These are phyloP conservation scores for Emydocephalus ijimae DNA, from an alignment of 2,113 vertebrate species.

Conservation along the genomic window DNA sequence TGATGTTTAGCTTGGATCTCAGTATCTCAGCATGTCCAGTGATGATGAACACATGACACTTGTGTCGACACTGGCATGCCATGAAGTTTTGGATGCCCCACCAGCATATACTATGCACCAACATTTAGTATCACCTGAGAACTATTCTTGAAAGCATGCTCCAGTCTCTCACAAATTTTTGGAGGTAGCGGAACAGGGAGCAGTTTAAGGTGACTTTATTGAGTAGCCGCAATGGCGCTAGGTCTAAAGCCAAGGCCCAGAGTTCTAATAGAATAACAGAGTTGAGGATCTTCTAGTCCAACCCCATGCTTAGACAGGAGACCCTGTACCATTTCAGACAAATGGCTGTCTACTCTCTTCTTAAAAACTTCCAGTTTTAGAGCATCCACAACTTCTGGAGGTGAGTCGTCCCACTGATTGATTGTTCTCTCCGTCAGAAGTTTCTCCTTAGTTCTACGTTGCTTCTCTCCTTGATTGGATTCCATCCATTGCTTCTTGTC, in stretches of 20 bases:
- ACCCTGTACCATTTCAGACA: background rate
- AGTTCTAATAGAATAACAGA: background rate
- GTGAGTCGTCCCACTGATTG: background rate
- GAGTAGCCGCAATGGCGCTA: background rate
- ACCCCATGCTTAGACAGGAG: fast-evolving
- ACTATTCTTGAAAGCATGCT: too few relatives aligned
- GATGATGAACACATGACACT: too few relatives aligned
- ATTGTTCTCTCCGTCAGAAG: background rate
- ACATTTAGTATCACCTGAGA: too few relatives aligned
- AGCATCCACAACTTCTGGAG: background rate
- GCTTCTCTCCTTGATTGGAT: background rate
- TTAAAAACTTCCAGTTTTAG: background rate
- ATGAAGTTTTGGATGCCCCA: too few relatives aligned
- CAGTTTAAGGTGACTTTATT: background rate
- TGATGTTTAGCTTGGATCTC: too few relatives aligned
- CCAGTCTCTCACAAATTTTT: too few relatives aligned
- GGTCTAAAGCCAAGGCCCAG: background rate
- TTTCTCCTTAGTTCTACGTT: background rate
- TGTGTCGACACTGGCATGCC: too few relatives aligned
- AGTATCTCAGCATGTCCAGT: too few relatives aligned
- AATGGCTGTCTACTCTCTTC: background rate
- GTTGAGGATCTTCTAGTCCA: background rate
- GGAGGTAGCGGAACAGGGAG: too few relatives aligned
- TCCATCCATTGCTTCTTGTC: background rate
- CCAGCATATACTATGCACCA: too few relatives aligned